These are phyloP conservation scores for Oxyteleia sp. DNA, from an alignment of 2,888 invertebrate species.

Conservation along the genomic window DNA sequence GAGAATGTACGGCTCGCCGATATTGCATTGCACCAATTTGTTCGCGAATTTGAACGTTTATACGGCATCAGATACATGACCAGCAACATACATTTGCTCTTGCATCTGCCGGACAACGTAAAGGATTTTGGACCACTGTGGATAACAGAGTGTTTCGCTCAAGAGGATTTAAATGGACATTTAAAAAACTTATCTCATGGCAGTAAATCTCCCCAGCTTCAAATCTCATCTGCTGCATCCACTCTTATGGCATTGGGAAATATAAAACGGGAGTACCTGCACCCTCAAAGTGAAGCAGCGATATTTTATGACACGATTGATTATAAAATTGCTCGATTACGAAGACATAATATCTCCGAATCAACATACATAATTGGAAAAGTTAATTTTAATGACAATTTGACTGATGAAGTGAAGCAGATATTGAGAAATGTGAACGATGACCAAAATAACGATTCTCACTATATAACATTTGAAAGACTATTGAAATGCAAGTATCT, in stretches of 20 bases:
- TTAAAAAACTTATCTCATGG: conserved; percentile 5
- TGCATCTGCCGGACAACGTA: conserved; percentile 71
- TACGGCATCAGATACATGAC: conserved; percentile 72
- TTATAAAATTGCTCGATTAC: conserved; percentile 5
- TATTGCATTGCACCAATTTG: conserved; percentile 54
- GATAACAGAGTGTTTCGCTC: too few relatives aligned
- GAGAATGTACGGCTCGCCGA: conserved; percentile 49
- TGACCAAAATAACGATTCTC: too few relatives aligned
- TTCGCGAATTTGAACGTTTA: conserved; percentile 58
- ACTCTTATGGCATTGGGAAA: background rate
- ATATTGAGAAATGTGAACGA: too few relatives aligned
- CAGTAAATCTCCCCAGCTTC: background rate
- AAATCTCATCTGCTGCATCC: background rate
- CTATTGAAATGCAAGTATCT: too few relatives aligned
- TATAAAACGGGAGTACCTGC: background rate
- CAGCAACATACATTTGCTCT: conserved; percentile 68
- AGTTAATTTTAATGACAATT: background rate
- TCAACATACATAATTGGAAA: background rate
- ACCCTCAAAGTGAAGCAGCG: background rate
- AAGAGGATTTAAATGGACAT: too few relatives aligned
- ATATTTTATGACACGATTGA: background rate
- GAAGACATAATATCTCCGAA: background rate
- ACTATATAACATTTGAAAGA: too few relatives aligned
- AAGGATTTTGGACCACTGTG: conserved; percentile 11
- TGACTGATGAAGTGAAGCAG: background rate